Base-by-base conservation (phyloP, 64 coral and sea anemone species). In the Pocillopora verrucosa region DNA sequence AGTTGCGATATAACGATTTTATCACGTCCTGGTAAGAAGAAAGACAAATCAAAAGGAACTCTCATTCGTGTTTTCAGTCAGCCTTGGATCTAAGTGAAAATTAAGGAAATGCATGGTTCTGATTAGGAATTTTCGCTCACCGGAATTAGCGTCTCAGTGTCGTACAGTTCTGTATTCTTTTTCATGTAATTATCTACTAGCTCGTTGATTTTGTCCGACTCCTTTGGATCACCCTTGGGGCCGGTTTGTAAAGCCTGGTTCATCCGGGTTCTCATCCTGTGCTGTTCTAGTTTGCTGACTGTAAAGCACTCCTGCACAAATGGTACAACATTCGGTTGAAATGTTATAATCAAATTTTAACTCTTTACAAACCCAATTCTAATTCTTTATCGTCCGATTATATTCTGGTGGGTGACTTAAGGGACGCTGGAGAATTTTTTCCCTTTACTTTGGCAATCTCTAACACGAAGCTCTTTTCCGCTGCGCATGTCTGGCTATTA, bases 1-100 rank as follows among this genome's bases (percentile, higher is more conserved):
- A 84, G 91, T 96, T 96, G 45, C 94, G 94, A 80, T 96, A 83
- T 36, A 96, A 85, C 56, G 82, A 76, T 76, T 82, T 96, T 16
- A 96, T 77, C 5, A 96, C 91, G 34, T 93, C 91, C 94, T 96
- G 38, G 9, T 76, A 75, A 4, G 24, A 1, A 2, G 60, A 12
- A 69, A 24, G 13, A 45, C 15, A 12, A 84, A 2, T 19, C 17
- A 15, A 16, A 77, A 34, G 0, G 19, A 26, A 25, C 4, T 72
- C 22, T 26, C 19, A 72, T 22, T 25, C 69, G n/a, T 10, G 41
- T 51, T 51, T 30, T 51, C 41, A 51, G 41, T 51, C 41, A 51
- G 41, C 41, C 41, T 51, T 51, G 41, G 41, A 51, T 51, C 41
- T 3, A 51, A 51, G 41, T 51, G 41, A 51, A 51, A 51, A 51